A percentile compares a stretch with the other conserved stretches of the same genome.
phyloP scores from a whole-genome alignment of 2,888 invertebrate genomes.

The Aphidius colemani region DNA sequence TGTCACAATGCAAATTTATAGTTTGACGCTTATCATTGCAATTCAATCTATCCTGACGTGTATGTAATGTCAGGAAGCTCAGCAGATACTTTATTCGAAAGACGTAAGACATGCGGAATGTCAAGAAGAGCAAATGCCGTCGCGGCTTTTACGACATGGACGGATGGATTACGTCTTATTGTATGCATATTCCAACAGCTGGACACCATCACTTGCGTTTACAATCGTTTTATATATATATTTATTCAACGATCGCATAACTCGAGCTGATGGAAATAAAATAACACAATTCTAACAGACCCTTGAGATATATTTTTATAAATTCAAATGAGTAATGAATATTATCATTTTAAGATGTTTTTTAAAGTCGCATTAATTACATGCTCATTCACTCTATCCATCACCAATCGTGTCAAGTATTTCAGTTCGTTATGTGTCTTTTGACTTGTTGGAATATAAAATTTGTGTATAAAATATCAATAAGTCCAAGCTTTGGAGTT shows the following conservation, averaged over 20 bases:
- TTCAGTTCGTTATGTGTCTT: too few relatives aligned
- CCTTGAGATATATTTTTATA: too few relatives aligned
- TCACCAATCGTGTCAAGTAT: too few relatives aligned
- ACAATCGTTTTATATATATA: background rate
- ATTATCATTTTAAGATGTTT: too few relatives aligned
- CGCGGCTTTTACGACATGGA: slow-evolving; percentile 25
- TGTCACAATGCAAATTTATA: slow-evolving; percentile 14
- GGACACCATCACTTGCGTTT: slow-evolving; percentile 38
- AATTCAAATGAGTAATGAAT: too few relatives aligned
- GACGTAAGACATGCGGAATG: slow-evolving; percentile 19
- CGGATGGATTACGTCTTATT: slow-evolving; percentile 46
- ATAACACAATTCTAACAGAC: background rate
- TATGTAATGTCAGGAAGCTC: slow-evolving; percentile 28
- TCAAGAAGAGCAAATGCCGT: slow-evolving; percentile 16
- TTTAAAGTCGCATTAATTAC: too few relatives aligned
- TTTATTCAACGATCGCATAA: background rate
- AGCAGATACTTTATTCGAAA: slow-evolving; percentile 13
- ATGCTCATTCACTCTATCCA: too few relatives aligned
- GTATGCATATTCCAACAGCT: slow-evolving; percentile 56
- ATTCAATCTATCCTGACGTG: slow-evolving; percentile 14
- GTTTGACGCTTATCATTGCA: slow-evolving; percentile 18
- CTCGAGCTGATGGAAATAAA: background rate
- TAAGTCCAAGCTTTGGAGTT: too few relatives aligned
- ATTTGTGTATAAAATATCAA: too few relatives aligned
- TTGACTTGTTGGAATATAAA: too few relatives aligned